Conservation (phyloP, 2,888 invertebrate species). For the Papilio gigon region DNA sequence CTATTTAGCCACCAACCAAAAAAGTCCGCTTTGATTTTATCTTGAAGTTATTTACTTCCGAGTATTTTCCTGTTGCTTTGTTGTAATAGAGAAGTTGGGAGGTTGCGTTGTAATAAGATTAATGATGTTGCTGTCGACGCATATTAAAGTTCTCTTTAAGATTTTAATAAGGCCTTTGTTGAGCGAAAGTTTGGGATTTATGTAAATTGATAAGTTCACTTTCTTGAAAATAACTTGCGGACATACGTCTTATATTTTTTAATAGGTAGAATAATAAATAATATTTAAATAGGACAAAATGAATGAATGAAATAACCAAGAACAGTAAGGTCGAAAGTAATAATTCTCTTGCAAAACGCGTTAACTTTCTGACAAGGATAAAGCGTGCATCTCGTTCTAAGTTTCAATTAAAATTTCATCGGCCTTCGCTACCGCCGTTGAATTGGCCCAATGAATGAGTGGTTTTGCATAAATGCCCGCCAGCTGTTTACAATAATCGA, state of each 20-base stretch:
- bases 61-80: constrained; percentile 51
- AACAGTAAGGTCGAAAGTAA: constrained; percentile 26
- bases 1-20: constrained; percentile 35
- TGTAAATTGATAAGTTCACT: constrained; percentile 63
- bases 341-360: constrained; percentile 33
- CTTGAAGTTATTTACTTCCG: constrained; percentile 49
- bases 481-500: constrained; percentile 81
- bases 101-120: constrained; percentile 63
- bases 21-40: constrained; percentile 41
- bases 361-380: constrained; percentile 25
- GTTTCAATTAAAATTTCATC: constrained; percentile 62
- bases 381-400: constrained; percentile 40
- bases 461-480: constrained; percentile 80
- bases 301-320: background rate
- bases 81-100: constrained; percentile 54
- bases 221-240: background rate
- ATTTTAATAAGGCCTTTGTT: constrained; percentile 74
- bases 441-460: constrained; percentile 71
- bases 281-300: constrained; percentile 16
- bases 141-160: constrained; percentile 73
- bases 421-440: constrained; percentile 75
- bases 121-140: constrained; percentile 71
- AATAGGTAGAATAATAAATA: background rate
- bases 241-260: background rate
- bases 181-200: constrained; percentile 64